Evolutionary conservation across 2,797 vertebrate species (phyloP).

Genomic region (Protonibea diacanthus): DNA sequence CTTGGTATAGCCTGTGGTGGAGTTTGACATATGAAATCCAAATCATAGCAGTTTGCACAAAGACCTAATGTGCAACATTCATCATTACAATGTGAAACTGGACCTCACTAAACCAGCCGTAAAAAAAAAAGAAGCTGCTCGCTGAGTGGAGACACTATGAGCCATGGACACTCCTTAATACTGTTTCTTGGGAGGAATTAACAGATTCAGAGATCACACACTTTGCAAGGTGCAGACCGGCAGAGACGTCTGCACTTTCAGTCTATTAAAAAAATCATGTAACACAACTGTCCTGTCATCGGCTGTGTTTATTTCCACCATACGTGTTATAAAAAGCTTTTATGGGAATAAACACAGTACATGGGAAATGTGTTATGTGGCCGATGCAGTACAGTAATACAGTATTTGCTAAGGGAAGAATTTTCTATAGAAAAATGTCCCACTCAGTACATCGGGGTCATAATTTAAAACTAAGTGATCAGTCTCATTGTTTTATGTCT

Average conservation of each 20-base stretch:
- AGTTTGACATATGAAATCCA: conserved; percentile 33
- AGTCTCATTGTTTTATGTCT: not conserved
- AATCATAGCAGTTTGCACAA: conserved; percentile 17
- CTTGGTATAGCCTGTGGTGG: not conserved
- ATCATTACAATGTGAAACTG: conserved; percentile 17
- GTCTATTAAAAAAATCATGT: not conserved
- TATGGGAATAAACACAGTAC: not conserved
- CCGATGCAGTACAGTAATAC: not conserved
- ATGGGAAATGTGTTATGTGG: not conserved
- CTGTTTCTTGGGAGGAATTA: not conserved
- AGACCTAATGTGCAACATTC: not conserved
- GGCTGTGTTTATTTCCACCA: not conserved
- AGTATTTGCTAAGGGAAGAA: not conserved
- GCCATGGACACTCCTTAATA: conserved; percentile 7
- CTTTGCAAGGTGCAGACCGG: not conserved
- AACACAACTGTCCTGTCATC: not conserved
- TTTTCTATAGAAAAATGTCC: not conserved
- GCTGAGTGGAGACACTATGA: not conserved
- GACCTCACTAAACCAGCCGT: conserved; percentile 1
- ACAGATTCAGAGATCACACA: conserved; percentile 1
- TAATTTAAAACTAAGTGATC: not conserved
- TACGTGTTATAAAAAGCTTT: not conserved
- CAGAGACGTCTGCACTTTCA: not conserved
- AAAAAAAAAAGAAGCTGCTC: not conserved
- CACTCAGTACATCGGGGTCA: not conserved